Evolutionary conservation across 2,113 vertebrate species (phyloP).

Genomic region (Donacobius atricapilla): DNA sequence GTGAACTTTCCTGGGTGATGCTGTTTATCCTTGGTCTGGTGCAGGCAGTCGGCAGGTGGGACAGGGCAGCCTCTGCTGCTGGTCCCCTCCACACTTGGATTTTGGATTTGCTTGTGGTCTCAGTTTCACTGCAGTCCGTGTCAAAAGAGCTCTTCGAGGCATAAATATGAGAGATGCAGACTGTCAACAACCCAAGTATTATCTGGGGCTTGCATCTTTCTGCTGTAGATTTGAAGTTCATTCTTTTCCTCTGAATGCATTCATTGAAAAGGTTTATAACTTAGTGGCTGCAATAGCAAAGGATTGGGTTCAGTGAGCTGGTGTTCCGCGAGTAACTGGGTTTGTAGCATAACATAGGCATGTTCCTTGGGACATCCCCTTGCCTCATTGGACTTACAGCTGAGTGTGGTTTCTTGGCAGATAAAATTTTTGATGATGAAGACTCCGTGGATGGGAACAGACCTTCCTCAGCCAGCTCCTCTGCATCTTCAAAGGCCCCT

Average conservation of each 20-base stretch:
- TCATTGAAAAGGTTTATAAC: not conserved
- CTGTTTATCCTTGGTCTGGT: not conserved
- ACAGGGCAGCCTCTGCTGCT: not conserved
- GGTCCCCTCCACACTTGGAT: not conserved
- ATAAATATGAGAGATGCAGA: not conserved
- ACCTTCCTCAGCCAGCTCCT: slow-evolving; percentile 92
- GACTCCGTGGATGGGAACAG: slow-evolving; percentile 96
- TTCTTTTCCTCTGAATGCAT: not conserved
- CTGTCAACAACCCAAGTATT: not conserved
- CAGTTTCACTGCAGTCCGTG: not conserved
- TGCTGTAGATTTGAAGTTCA: not conserved
- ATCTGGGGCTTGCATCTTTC: not conserved
- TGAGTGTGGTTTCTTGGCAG: slow-evolving; percentile 66
- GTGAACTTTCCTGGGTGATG: not conserved
- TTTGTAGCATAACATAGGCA: not conserved
- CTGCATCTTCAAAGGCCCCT: slow-evolving; percentile 87
- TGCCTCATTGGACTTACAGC: not conserved
- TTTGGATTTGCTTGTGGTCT: not conserved
- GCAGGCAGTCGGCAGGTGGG: not conserved
- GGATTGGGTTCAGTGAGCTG: not conserved
- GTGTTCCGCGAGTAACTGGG: not conserved
- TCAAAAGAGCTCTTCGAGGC: not conserved
- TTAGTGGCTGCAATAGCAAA: not conserved
- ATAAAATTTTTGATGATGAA: slow-evolving; percentile 99
- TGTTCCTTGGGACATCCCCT: not conserved